These are phyloP conservation scores for Silurus aristotelis DNA, from an alignment of 2,797 vertebrate species.

Conservation along the genomic window DNA sequence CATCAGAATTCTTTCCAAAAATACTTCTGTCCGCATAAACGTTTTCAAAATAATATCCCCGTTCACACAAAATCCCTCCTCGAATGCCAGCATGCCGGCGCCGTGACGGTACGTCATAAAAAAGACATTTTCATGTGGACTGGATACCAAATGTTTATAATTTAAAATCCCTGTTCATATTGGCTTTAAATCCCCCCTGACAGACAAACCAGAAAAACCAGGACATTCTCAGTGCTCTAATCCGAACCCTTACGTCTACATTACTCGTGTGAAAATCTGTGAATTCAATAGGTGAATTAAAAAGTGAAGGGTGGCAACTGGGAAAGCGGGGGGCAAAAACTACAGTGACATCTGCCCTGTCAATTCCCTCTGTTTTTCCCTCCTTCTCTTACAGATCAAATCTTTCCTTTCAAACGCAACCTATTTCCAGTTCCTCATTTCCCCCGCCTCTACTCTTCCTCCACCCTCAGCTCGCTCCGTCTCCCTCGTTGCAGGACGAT, in stretches of 20 bases:
- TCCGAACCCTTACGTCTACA: background rate
- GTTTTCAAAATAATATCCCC: background rate
- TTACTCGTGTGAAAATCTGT: too few relatives aligned
- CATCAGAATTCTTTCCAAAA: background rate
- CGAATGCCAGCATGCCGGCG: too few relatives aligned
- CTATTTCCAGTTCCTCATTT: background rate
- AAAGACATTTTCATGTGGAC: background rate
- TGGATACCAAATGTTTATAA: background rate
- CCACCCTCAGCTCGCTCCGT: slow-evolving; percentile 21
- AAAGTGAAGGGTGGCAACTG: background rate
- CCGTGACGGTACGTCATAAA: background rate
- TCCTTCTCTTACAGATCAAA: background rate
- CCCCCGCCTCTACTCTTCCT: slow-evolving; percentile 1
- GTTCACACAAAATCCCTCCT: too few relatives aligned
- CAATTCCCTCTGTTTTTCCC: slow-evolving; percentile 34
- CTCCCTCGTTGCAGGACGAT: slow-evolving; percentile 49
- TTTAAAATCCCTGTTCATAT: background rate
- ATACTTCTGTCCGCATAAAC: background rate
- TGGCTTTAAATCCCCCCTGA: background rate
- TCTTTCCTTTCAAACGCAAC: background rate
- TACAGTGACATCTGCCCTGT: background rate
- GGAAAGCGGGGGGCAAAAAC: too few relatives aligned
- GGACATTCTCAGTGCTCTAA: background rate
- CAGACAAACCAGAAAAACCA: background rate
- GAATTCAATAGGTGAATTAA: too few relatives aligned